Evolutionary conservation across 2,113 vertebrate genomes (phyloP), one percentile per base, ranked within the genome.

Genomic region (Atrichornis clamosus): DNA sequence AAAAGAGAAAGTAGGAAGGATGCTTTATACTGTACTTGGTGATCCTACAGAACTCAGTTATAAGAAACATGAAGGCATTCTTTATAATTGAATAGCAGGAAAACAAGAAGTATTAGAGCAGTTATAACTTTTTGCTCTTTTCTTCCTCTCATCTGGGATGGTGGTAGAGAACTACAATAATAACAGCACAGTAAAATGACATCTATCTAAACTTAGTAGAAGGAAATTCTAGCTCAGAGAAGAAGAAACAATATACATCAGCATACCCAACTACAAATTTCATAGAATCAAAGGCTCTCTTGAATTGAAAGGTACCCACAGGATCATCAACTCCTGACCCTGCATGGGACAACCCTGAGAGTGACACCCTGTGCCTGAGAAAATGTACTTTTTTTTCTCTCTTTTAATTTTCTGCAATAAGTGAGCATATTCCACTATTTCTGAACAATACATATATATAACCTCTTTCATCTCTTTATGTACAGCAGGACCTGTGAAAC

Each of bases 321-420:
- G 9, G 9, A 60, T 35, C 19, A 37, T 50, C 23, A 68, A 0
- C 15, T 26, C 9, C 37, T 28, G 22, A 26, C 37, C 11, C 22
- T 52, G 27, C 23, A 59, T 0, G 0, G 28, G 8, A 37, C 44
- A 81, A 46, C 19, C 2, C 1, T 37, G 59, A 44, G 33, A 59
- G 59, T 65, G 27, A 50, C 23, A 52, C 7, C 18, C 16, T 33
- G 22, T 33, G 22, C 27, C 35, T 67, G 28, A 53, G 46, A 39
- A 7, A 39, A n/a, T 0, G 0, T n/a, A 17, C 2, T 69, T 55
- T 3, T 55, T 70, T 74, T 49, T 19, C 9, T 62, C 5, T 16
- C 4, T 52, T 79, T 28, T 23, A 62, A 33, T 78, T 67, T 88
- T 67, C 22, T 78, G 53, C 23, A 79, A 10, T 22, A 58, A 62